A percentile compares a stretch with the other conserved stretches of the same genome.
Evolutionary conservation across 1,140 invertebrate species (phyloP).

Genomic region (Aphelenchoides fujianensis): DNA sequence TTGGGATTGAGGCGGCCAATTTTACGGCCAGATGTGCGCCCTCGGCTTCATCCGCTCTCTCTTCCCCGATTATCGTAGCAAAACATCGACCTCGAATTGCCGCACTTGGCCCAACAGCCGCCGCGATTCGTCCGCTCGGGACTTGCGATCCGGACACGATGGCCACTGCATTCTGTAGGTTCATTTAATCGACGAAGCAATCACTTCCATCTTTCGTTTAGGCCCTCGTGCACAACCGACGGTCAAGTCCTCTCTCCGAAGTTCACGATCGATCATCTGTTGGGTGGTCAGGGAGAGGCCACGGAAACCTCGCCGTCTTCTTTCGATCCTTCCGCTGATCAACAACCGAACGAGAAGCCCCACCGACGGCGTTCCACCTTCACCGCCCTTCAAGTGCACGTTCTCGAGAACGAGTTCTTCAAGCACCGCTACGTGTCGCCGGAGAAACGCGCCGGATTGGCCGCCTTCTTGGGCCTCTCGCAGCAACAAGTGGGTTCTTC

Average conservation of each 20-base stretch:
- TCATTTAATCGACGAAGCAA: no score
- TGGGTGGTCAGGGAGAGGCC: not conserved
- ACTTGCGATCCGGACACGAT: no score
- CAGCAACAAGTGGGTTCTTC: slow-evolving; percentile 30
- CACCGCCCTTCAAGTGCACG: slow-evolving; percentile 28
- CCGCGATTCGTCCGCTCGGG: no score
- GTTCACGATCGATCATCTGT: not conserved
- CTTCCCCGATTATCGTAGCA: not conserved
- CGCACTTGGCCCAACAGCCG: not conserved
- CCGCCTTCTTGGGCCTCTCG: slow-evolving; percentile 21
- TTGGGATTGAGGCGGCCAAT: not conserved
- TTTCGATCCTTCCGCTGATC: not conserved
- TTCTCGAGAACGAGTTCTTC: slow-evolving; percentile 29
- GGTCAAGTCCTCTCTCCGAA: no score
- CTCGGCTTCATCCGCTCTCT: not conserved
- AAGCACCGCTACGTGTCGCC: slow-evolving; percentile 32
- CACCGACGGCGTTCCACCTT: slow-evolving; percentile 28
- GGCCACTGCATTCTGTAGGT: no score
- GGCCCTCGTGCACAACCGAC: no score
- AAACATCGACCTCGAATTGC: not conserved
- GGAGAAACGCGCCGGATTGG: slow-evolving; percentile 27
- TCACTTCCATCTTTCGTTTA: no score
- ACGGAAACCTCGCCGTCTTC: no score
- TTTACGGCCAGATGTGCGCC: not conserved
- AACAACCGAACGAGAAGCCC: not conserved